These are phyloP conservation scores for Taxidea taxus DNA, from an alignment of 2,113 vertebrate genomes.

Conservation along the genomic window DNA sequence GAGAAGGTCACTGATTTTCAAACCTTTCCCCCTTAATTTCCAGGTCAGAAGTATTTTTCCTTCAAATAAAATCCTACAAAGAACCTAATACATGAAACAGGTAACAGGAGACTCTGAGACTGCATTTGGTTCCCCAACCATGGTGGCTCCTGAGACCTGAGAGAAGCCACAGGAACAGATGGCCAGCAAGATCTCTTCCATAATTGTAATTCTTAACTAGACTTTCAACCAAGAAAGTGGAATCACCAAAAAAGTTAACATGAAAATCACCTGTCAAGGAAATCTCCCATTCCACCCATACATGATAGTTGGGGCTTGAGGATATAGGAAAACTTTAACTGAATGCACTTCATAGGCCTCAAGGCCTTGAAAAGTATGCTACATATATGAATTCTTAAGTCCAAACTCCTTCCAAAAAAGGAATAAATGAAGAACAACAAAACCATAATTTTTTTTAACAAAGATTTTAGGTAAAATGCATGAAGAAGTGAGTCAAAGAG, in stretches of 20 bases:
- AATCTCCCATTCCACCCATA: neutral
- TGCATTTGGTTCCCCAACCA: neutral
- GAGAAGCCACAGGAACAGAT: neutral
- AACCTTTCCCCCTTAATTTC: neutral
- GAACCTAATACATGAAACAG: neutral
- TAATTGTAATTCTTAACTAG: neutral
- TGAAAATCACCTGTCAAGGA: neutral
- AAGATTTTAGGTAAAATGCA: neutral
- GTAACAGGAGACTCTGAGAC: neutral
- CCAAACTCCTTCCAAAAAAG: constrained; percentile 31
- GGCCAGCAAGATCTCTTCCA: neutral
- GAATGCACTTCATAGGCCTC: neutral
- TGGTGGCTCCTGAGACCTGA: neutral
- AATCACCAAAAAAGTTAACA: neutral
- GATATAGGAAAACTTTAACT: neutral
- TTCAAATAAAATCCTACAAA: constrained; percentile 19
- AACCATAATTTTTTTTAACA: neutral
- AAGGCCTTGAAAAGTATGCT: neutral
- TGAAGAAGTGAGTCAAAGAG: neutral
- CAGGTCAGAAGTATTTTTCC: neutral
- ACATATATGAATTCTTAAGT: neutral
- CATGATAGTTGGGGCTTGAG: neutral
- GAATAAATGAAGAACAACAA: constrained; percentile 3
- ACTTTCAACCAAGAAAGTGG: neutral
- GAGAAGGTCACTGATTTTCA: constrained; percentile 13